A percentile compares a stretch with the other conserved stretches of the same genome.
Evolutionary conservation across 2,113 vertebrate genomes (phyloP).

Genomic region (Hylia prasina): DNA sequence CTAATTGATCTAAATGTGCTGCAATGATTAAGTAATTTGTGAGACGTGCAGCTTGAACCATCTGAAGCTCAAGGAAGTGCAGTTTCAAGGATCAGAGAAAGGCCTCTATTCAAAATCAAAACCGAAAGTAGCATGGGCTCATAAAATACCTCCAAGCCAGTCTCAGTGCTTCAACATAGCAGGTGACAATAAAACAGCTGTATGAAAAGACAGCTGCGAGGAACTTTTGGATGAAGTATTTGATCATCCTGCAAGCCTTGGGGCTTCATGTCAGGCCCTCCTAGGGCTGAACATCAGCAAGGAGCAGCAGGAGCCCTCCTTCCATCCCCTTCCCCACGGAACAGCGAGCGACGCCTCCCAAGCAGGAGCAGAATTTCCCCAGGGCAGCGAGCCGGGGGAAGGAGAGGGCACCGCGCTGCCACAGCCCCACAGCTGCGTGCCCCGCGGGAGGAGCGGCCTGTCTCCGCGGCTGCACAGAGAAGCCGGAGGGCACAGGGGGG

Average conservation of each 20-base stretch:
- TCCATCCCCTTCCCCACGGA: background rate
- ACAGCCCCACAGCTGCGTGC: fast-evolving
- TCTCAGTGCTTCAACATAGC: background rate
- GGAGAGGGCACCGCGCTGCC: fast-evolving
- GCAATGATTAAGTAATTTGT: background rate
- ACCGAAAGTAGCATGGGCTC: background rate
- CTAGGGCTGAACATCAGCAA: fast-evolving
- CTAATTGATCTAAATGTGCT: background rate
- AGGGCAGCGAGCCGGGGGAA: too few relatives aligned
- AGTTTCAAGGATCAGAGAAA: background rate
- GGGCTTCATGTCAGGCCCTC: background rate
- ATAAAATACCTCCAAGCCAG: background rate
- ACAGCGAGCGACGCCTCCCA: background rate
- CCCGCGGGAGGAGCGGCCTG: background rate
- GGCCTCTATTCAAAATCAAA: background rate
- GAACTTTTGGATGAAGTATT: background rate
- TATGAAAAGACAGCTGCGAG: fast-evolving
- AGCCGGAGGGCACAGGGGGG: fast-evolving
- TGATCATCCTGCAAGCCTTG: background rate
- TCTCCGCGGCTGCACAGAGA: fast-evolving
- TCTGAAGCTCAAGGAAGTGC: background rate
- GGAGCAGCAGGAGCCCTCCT: background rate
- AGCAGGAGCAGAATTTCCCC: background rate
- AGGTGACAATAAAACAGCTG: background rate
- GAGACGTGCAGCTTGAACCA: background rate